A percentile compares a stretch with the other conserved stretches of the same genome.
phyloP scores from a whole-genome alignment of 1,140 invertebrate species.

The Euura saliciscinereae region DNA sequence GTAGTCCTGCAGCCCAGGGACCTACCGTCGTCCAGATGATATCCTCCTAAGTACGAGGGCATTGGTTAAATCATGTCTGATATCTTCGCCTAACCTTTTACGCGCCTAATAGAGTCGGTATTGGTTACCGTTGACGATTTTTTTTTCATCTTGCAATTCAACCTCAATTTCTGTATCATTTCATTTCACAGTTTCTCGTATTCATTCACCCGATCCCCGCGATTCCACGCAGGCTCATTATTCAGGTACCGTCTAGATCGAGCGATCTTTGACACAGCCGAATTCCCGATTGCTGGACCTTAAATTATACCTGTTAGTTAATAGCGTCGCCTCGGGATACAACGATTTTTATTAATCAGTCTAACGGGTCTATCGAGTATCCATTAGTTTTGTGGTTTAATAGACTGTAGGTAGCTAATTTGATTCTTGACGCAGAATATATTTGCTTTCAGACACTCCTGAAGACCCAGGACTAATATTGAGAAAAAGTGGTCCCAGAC shows the following conservation, averaged over 20 bases:
- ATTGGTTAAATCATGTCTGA: conserved; percentile 27
- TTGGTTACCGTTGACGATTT: not conserved
- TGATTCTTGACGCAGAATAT: no score
- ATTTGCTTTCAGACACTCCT: no score
- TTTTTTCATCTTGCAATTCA: not conserved
- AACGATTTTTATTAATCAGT: no score
- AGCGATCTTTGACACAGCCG: no score
- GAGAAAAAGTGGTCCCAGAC: no score
- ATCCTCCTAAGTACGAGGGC: conserved; percentile 38
- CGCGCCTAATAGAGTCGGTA: not conserved
- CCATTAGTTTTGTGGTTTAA: no score
- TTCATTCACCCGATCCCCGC: conserved; percentile 5
- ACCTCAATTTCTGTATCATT: not conserved
- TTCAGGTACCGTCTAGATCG: conserved; percentile 11
- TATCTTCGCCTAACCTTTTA: not conserved
- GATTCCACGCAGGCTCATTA: conserved; percentile 22
- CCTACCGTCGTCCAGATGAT: conserved; percentile 52
- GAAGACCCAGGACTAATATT: no score
- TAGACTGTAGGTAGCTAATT: no score
- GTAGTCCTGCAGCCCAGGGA: conserved; percentile 41
- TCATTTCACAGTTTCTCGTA: not conserved
- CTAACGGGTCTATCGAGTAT: no score
- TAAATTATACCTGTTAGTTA: no score
- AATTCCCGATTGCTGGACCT: no score
- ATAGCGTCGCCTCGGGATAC: no score